Evolutionary conservation across 2,797 vertebrate species (phyloP), one percentile per base, ranked within the genome.

Genomic region (Enteromius argenteus): DNA sequence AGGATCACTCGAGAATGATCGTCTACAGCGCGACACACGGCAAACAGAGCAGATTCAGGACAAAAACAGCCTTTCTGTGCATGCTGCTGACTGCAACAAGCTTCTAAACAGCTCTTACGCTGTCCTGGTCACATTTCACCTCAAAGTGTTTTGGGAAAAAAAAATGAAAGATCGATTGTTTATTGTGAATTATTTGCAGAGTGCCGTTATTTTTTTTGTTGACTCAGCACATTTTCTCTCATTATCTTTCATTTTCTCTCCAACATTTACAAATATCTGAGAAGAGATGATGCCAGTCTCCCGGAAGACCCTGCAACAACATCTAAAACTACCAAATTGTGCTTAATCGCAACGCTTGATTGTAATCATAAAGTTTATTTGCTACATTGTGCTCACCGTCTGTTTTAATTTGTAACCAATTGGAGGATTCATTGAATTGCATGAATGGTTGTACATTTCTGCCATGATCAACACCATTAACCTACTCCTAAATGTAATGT

Each of bases 1-100:
- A 99, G 95, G 94, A 99, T 98, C 94, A 99, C 98, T 94, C 98
- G 96, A 93, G 98, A 99, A 91, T 99, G 98, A 94, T 99, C 98
- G 94, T 99, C 98, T 99, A 92, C 72, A 92, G 92, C 53, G 30
- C 37, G 42, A 62, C 78, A 75, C 35, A 76, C 15, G n/a, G 44
- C 81, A 74, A 83, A 68, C 64, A 80, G 27, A 79, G 49, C 60
- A 79, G 14, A 72, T 39, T 32, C 74, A 35, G 7, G 67, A 23
- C 10, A n/a, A 23, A 37, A 53, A 72, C 42, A 60, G 10, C 27
- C 46, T 21, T 42, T 64, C 27, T 64, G 32, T 30, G 30, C 62
- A 32, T 64, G 58, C 23, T 27, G 58, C 56, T 62, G 60, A 32
- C 44, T 46, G 42, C 19, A 44, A 39, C 35, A 68, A 39, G 58